Evolutionary conservation across 2,797 vertebrate species (phyloP).

Genomic region (Xenentodon cancila): DNA sequence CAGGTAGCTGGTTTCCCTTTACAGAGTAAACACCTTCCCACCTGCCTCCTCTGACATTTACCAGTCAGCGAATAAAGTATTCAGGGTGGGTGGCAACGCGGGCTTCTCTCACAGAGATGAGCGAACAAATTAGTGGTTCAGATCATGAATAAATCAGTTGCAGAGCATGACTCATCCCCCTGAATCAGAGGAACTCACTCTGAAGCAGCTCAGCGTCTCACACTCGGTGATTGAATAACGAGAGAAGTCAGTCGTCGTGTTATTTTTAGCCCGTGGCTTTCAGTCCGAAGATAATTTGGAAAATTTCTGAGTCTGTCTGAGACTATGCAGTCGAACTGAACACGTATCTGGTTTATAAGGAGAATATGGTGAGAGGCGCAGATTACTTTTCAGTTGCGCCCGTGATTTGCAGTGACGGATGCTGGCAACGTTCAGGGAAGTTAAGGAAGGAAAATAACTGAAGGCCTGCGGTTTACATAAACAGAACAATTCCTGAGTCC

Average conservation of each 20-base stretch:
- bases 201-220: conserved; percentile 5
- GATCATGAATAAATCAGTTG: conserved; percentile 50
- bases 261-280: conserved; percentile 28
- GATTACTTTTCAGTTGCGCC: too few relatives aligned
- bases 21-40: conserved; percentile 21
- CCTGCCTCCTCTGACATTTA: conserved; percentile 7
- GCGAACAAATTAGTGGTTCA: conserved; percentile 19
- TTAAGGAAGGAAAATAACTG: too few relatives aligned
- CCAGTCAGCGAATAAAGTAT: neutral
- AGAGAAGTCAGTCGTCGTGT: conserved; percentile 4
- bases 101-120: conserved; percentile 16
- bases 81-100: conserved; percentile 26
- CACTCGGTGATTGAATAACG: conserved; percentile 6
- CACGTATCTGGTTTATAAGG: neutral
- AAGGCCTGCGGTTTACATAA: too few relatives aligned
- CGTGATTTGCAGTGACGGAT: too few relatives aligned
- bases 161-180: neutral
- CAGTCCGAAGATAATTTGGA: conserved; percentile 6
- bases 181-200: conserved; percentile 3
- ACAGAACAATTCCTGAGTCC: too few relatives aligned
- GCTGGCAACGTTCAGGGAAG: too few relatives aligned
- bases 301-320: conserved; percentile 18
- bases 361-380: too few relatives aligned
- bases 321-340: neutral
- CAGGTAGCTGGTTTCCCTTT: conserved; percentile 2